Conservation (phyloP, 2,888 invertebrate genomes). For the Ellobium chinense region DNA sequence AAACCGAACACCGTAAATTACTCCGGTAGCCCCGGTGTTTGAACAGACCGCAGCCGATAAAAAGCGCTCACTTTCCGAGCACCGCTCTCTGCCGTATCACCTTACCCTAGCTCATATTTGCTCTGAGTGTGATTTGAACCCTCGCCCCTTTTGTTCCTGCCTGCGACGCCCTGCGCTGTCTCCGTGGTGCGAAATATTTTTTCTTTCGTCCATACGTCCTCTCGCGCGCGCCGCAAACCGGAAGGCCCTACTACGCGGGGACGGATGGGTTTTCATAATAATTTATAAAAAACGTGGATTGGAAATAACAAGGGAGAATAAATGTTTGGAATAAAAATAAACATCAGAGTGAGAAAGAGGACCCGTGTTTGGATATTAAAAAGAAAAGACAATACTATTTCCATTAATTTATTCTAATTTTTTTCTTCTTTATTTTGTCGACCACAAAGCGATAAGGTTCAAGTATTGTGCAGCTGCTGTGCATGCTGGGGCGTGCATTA, state of each 20-base stretch:
- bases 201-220: not conserved
- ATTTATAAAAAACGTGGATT: conserved; percentile 10
- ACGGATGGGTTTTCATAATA: not conserved
- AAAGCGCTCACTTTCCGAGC: conserved; percentile 43
- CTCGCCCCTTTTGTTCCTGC: conserved; percentile 29
- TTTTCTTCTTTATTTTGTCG: too few relatives aligned
- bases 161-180: conserved; percentile 16
- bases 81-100: conserved; percentile 27
- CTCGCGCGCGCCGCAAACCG: conserved; percentile 20
- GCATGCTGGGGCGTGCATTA: too few relatives aligned
- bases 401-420: conserved; percentile 6
- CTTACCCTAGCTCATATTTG: conserved; percentile 44
- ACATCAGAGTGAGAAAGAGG: conserved; percentile 15
- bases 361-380: too few relatives aligned
- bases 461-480: too few relatives aligned
- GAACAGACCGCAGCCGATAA: conserved; percentile 27
- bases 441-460: too few relatives aligned
- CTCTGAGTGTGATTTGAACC: conserved; percentile 43
- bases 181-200: conserved; percentile 34
- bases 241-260: not conserved
- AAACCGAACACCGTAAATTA: conserved; percentile 21
- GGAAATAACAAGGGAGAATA: conserved; percentile 28
- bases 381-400: not conserved
- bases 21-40: conserved; percentile 23
- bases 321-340: conserved; percentile 39